Base-by-base conservation (phyloP, 2,888 invertebrate species). In the Oscheius sp. region DNA sequence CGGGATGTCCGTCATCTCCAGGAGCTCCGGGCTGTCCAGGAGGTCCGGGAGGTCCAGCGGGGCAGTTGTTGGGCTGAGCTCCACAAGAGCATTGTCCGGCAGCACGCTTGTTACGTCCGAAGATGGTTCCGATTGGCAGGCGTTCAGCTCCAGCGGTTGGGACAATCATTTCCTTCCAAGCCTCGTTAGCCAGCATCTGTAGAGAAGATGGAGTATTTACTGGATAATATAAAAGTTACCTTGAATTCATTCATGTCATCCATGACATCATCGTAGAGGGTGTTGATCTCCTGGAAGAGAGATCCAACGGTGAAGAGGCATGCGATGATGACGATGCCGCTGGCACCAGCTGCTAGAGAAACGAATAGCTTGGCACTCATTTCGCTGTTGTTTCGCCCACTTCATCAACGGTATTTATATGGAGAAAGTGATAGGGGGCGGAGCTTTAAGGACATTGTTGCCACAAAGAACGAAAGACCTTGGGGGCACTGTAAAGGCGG, bases 241-340 rank as follows among this genome's bases (percentile, higher is more conserved):
- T 35, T 81, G 81, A 84, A 84, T 74, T 84, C 84, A 45, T 73
- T 72, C 82, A 84, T 81, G 61, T 84, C 84, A 69, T 76, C 80
- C 79, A 84, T 78, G 53, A 82, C 82, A 49, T 82, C 82, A 58
- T 82, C 80, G 73, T 84, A 82, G 75, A 84, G 77, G 64, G 78
- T 77, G 76, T 84, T 84, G 79, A 84, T 84, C 76, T 84, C 84
- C 70, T 84, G 80, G 78, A 84, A 77, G 58, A 84, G 78, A 69
- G 77, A 69, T n/a, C 82, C 84, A n/a, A 79, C 84, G 66, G 76
- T 75, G 43, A 84, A 76, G 9, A 84, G 76, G 29, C 78, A 80
- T 45, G 80, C 84, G 69, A 82, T 69, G 70, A 84, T 82, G 35
- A 80, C 79, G 72, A 80, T 69, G 35, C 82, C 84, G 61, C 78